phyloP scores from a whole-genome alignment of 2,113 vertebrate genomes.

The Dasyprocta punctata region DNA sequence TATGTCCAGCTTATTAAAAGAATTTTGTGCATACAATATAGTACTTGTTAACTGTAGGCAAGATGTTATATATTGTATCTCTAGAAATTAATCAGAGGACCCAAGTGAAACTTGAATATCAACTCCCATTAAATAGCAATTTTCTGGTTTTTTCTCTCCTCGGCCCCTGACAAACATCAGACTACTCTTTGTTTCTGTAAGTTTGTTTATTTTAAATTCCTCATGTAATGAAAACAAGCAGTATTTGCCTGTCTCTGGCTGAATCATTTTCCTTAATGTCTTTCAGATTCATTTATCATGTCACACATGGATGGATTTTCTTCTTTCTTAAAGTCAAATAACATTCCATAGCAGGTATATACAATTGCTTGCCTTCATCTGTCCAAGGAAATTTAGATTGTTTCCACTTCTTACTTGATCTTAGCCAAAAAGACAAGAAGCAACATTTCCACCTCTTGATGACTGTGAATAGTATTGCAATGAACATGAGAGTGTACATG shows the following conservation, averaged over 20 bases:
- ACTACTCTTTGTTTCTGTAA: not conserved
- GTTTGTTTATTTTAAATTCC: not conserved
- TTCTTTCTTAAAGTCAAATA: not conserved
- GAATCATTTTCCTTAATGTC: not conserved
- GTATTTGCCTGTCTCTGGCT: not conserved
- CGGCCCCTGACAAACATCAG: not conserved
- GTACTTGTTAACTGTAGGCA: not conserved
- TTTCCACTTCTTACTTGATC: not conserved
- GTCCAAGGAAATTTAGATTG: not conserved
- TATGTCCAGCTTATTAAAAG: not conserved
- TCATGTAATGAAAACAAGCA: not conserved
- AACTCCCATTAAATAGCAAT: not conserved
- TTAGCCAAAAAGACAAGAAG: not conserved
- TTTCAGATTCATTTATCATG: not conserved
- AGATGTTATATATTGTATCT: not conserved
- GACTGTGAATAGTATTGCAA: not conserved
- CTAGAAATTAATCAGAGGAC: not conserved
- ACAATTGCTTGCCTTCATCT: not conserved
- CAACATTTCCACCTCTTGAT: not conserved
- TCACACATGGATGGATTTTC: not conserved
- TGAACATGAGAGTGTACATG: not conserved
- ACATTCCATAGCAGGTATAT: not conserved
- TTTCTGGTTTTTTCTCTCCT: fast-evolving
- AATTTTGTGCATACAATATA: not conserved
- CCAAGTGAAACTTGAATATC: not conserved